Conservation (phyloP, 1,140 invertebrate species). For the Drosophila tropicalis region DNA sequence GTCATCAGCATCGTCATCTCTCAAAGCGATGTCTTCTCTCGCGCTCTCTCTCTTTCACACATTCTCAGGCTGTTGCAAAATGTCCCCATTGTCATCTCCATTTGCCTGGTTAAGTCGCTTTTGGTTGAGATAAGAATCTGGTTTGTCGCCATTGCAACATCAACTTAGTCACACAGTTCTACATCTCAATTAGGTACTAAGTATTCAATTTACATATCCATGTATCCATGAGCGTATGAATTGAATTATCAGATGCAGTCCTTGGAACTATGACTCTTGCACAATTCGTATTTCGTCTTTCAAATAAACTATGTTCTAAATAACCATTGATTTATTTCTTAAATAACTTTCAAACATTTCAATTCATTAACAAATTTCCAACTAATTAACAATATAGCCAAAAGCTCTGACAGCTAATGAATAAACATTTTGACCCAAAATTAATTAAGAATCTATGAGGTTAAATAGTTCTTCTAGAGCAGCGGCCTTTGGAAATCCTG, state of each 20-base stretch:
- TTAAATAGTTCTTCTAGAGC: too few species aligned
- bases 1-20: conserved; percentile 54
- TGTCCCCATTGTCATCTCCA: conserved; percentile 48
- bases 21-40: conserved; percentile 1
- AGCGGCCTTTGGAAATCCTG: too few species aligned
- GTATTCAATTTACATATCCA: background rate
- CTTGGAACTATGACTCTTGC: background rate
- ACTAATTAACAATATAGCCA: too few species aligned
- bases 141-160: conserved; percentile 17
- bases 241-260: background rate
- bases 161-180: conserved; percentile 8
- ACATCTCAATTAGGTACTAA: conserved; percentile 12
- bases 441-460: too few species aligned
- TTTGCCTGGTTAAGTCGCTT: conserved; percentile 33
- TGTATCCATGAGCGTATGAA: background rate
- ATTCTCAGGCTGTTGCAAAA: conserved; percentile 31
- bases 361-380: too few species aligned
- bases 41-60: background rate
- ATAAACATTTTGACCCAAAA: too few species aligned
- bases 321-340: too few species aligned
- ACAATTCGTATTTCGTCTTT: too few species aligned
- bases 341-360: too few species aligned
- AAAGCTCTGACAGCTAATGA: too few species aligned
- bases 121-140: conserved; percentile 18
- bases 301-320: too few species aligned